Conservation (phyloP, 2,113 vertebrate genomes). For the Ophthalmotilapia sp. region DNA sequence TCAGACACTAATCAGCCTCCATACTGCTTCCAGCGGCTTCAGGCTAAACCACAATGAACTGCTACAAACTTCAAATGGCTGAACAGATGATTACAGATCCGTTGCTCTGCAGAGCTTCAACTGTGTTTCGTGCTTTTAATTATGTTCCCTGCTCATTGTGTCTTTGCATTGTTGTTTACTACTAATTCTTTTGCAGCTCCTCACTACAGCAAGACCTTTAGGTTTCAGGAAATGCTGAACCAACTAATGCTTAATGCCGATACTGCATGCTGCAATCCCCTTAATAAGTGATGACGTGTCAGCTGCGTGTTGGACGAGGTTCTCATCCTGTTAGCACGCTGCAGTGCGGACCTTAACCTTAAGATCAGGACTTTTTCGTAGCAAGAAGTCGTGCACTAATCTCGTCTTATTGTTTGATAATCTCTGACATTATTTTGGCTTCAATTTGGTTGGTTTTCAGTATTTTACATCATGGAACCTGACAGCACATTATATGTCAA, state of each 20-base stretch:
- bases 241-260: not conserved
- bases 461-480: not conserved
- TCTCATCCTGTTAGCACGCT: not conserved
- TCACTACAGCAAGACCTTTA: not conserved
- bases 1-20: not conserved
- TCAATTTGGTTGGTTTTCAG: not conserved
- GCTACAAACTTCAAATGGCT: not conserved
- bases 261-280: not conserved
- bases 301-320: not conserved
- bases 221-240: not conserved
- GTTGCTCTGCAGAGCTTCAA: not conserved
- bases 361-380: fast-evolving
- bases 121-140: not conserved
- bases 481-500: not conserved
- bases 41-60: not conserved
- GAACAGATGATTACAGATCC: not conserved
- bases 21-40: not conserved
- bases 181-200: not conserved
- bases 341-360: not conserved
- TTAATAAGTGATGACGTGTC: not conserved
- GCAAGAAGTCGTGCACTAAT: not conserved
- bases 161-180: not conserved
- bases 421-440: not conserved
- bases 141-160: not conserved
- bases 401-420: too few species aligned